Evolutionary conservation across 2,113 vertebrate genomes (phyloP).

Genomic region (Balaenoptera acutorostrata): DNA sequence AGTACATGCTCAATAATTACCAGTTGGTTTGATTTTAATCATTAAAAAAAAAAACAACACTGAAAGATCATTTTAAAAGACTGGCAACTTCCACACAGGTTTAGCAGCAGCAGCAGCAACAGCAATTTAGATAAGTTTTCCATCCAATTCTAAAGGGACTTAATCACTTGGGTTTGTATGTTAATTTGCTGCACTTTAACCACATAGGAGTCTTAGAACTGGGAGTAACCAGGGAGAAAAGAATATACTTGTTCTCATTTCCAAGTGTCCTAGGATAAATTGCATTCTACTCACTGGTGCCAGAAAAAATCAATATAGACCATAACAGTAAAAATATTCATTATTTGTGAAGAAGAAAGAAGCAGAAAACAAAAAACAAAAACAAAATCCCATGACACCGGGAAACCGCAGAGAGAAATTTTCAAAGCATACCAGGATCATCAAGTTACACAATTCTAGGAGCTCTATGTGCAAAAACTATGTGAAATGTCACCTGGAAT

Average conservation of each 20-base stretch:
- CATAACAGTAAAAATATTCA: constrained; percentile 7
- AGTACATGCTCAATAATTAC: neutral
- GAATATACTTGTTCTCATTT: constrained; percentile 17
- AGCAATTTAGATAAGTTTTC: constrained; percentile 53
- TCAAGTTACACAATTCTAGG: neutral
- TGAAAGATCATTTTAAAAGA: constrained; percentile 3
- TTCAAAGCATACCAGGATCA: neutral
- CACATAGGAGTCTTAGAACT: neutral
- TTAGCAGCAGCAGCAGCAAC: neutral
- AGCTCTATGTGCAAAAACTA: neutral
- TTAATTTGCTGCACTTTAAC: constrained; percentile 44
- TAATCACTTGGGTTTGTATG: constrained; percentile 58
- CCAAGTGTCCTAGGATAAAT: constrained; percentile 24
- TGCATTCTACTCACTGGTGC: neutral
- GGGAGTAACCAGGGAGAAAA: constrained; percentile 22
- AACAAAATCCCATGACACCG: neutral
- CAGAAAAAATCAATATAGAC: constrained; percentile 27
- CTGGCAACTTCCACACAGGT: neutral
- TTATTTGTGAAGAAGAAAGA: neutral
- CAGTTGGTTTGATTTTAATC: neutral
- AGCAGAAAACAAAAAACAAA: neutral
- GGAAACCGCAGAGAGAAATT: neutral
- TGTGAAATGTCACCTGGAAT: neutral
- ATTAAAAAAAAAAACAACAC: neutral
- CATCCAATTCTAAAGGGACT: constrained; percentile 15